Percentiles rank a stretch among this genome's conserved stretches.
Evolutionary conservation across 2,113 vertebrate genomes (phyloP).

Genomic region (Pluvialis apricaria): DNA sequence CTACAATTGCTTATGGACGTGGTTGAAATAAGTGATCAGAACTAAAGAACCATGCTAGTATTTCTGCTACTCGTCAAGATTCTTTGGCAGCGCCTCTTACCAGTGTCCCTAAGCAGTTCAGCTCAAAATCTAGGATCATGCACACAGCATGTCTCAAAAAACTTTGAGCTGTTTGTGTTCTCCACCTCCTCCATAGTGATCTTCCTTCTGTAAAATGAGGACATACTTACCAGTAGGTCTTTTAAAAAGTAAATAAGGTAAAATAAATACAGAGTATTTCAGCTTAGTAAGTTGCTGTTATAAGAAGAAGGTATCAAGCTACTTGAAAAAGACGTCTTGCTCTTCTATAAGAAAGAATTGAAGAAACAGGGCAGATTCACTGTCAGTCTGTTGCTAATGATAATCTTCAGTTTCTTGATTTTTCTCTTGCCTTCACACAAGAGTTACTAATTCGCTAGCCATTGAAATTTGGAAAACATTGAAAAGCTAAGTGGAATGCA

Average conservation of each 20-base stretch:
- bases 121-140: background rate
- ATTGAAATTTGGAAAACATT: slow-evolving; percentile 22
- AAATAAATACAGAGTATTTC: background rate
- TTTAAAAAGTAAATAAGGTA: background rate
- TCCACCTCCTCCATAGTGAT: background rate
- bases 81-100: background rate
- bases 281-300: background rate
- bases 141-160: background rate
- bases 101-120: background rate
- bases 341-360: background rate
- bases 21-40: background rate
- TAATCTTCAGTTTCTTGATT: background rate
- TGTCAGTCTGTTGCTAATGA: background rate
- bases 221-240: background rate
- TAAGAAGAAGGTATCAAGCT: background rate
- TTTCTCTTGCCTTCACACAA: background rate
- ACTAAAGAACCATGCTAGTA: background rate
- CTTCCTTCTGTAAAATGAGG: background rate
- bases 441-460: background rate
- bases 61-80: background rate
- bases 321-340: background rate
- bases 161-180: background rate
- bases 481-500: slow-evolving; percentile 14
- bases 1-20: background rate
- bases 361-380: background rate